Evolutionary conservation across 2,797 vertebrate genomes (phyloP).

Genomic region (Parauchenoglanis punctatus): DNA sequence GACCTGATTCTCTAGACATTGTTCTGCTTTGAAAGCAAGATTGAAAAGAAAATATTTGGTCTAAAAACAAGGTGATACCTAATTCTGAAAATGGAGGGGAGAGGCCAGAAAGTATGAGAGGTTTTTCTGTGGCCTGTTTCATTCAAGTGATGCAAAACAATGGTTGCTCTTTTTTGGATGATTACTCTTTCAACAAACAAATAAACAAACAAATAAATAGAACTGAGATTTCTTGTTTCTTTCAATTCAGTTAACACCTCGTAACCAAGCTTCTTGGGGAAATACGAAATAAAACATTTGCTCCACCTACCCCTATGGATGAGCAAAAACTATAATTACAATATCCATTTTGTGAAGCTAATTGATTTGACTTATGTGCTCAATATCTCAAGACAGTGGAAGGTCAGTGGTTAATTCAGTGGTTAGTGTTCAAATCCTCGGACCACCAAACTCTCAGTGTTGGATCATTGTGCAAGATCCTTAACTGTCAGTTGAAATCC

Average conservation of each 20-base stretch:
- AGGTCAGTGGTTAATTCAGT: background rate
- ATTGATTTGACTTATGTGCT: background rate
- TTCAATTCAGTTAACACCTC: background rate
- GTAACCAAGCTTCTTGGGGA: background rate
- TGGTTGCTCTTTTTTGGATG: background rate
- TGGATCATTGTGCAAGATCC: background rate
- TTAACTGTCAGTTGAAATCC: background rate
- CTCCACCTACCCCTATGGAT: background rate
- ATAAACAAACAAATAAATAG: background rate
- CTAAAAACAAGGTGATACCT: background rate
- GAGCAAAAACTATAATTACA: background rate
- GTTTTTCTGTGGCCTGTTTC: conserved; percentile 23
- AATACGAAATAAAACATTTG: background rate
- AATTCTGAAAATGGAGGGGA: conserved; percentile 22
- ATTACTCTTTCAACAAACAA: background rate
- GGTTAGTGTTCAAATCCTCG: background rate
- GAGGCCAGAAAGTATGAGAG: conserved; percentile 23
- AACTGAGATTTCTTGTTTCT: background rate
- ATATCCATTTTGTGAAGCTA: background rate
- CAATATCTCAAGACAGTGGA: background rate
- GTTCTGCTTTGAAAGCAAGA: too few species aligned
- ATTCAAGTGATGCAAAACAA: background rate
- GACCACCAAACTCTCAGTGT: background rate
- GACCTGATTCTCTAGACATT: too few species aligned
- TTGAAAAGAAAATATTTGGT: conserved; percentile 12